Conservation (phyloP, 1,140 invertebrate species). For the Drosophila ohnishii region DNA sequence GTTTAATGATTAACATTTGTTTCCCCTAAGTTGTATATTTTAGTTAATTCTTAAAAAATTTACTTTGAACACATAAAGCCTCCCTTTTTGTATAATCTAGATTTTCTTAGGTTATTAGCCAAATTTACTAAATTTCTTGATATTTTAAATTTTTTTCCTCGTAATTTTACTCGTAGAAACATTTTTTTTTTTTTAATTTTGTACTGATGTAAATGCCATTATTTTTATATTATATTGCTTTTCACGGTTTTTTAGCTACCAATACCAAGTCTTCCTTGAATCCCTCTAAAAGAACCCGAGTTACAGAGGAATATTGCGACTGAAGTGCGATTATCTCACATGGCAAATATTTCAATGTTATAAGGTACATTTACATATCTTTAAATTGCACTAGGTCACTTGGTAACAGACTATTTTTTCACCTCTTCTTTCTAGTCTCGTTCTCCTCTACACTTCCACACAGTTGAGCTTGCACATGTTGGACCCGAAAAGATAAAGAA, state of each 20-base stretch:
- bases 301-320: neutral
- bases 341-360: constrained; percentile 8
- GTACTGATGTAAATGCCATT: too few species aligned
- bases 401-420: constrained; percentile 15
- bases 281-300: neutral
- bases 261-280: neutral
- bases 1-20: too few species aligned
- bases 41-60: too few species aligned
- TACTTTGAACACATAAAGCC: too few species aligned
- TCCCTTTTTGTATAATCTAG: too few species aligned
- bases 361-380: constrained; percentile 9
- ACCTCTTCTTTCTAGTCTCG: neutral
- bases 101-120: too few species aligned
- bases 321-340: constrained; percentile 11
- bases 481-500: constrained; percentile 24
- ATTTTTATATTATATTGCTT: neutral
- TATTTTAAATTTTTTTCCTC: neutral
- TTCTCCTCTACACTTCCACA: constrained; percentile 8
- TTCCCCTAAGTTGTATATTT: too few species aligned
- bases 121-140: neutral
- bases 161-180: neutral
- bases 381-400: constrained; percentile 30
- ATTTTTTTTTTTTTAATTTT: too few species aligned
- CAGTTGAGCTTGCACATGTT: constrained; percentile 15
- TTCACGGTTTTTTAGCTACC: neutral